Evolutionary conservation across 2,113 vertebrate genomes (phyloP), one percentile per base, ranked within the genome.

Genomic region (Pimephales promelas): DNA sequence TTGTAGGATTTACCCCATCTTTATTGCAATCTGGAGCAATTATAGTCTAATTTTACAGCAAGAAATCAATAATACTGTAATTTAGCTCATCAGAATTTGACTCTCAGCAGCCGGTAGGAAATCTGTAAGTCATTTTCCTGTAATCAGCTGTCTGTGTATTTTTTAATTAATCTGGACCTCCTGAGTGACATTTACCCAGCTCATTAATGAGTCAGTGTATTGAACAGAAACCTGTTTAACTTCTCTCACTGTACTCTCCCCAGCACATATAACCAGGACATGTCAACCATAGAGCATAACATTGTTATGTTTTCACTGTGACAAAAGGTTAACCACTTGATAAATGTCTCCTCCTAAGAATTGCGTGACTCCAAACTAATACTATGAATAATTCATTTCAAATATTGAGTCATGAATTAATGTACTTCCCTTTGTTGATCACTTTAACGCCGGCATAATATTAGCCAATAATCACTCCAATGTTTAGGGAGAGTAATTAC

Each of bases 101-200:
- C 72, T 91, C 89, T 88, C 74, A 71, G 47, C 86, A 80, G 86
- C 79, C 52, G 83, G 86, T n/a, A 52, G 62, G 57, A 88, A 90
- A 89, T 91, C 91, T 90, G 87, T 77, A 79, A 89, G 87, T 89
- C 86, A 89, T 90, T 89, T 89, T 88, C 87, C 89, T 87, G 86
- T 92, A 93, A 93, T 93, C 90, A 90, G 78, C 87, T 76, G 31
- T 91, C 88, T 64, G 43, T 47, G 59, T n/a, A n/a, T 80, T 88
- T 84, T 87, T 92, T 88, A 90, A 90, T 93, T 91, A 90, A 90
- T 89, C 82, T 84, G 52, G 86, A 91, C 86, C 91, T 86, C 84
- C 74, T 85, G 22, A 18, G 34, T 91, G 90, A 90, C 91, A 91
- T 93, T 90, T 91, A 84, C 79, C 84, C 80, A 83, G 86, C 89